phyloP scores from a whole-genome alignment of 2,888 invertebrate genomes.

The Acanthosepion lycidas region DNA sequence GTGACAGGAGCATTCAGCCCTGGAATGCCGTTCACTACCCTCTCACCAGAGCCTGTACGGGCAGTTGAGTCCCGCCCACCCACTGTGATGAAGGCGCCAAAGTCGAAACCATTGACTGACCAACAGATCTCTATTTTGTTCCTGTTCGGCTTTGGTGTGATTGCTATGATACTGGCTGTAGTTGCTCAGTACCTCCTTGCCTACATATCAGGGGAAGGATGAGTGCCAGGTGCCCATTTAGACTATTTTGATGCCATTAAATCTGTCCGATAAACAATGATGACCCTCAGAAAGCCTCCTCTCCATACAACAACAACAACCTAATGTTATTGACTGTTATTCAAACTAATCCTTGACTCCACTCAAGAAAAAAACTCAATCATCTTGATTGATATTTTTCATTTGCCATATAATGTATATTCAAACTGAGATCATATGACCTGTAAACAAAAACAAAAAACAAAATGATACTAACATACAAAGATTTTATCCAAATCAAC shows the following conservation, averaged over 20 bases:
- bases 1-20: conserved; percentile 84
- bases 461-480: neutral
- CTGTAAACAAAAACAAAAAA: neutral
- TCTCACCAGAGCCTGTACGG: conserved; percentile 65
- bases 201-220: conserved; percentile 51
- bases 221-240: neutral
- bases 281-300: conserved; percentile 21
- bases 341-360: neutral
- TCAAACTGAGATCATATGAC: conserved; percentile 33
- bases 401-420: conserved; percentile 1
- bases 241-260: conserved; percentile 33
- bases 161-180: conserved; percentile 80
- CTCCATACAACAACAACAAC: neutral
- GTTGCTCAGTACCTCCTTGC: conserved; percentile 76
- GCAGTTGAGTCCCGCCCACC: conserved; percentile 53
- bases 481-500: conserved; percentile 2
- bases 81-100: conserved; percentile 55
- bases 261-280: conserved; percentile 33
- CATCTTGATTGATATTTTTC: conserved; percentile 23
- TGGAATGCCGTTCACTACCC: conserved; percentile 79
- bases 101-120: conserved; percentile 76
- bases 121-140: conserved; percentile 81
- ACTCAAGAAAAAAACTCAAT: neutral
- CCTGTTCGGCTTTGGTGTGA: conserved; percentile 79
- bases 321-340: neutral